These are phyloP conservation scores for Pammene fasciana DNA, from an alignment of 2,888 invertebrate genomes.

Conservation along the genomic window DNA sequence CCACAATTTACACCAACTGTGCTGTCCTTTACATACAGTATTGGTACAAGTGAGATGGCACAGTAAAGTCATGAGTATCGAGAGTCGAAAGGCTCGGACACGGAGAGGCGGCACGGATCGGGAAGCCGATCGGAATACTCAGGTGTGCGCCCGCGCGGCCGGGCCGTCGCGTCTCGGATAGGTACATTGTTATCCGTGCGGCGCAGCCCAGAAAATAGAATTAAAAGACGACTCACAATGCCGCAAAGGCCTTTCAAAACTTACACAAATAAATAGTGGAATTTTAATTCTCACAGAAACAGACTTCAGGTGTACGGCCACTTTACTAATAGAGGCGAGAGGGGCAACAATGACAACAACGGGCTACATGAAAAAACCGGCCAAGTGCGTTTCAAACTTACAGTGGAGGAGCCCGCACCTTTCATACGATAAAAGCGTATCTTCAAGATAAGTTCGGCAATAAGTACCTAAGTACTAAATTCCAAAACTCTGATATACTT, in stretches of 20 bases:
- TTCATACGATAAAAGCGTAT: no score
- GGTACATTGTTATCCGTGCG: conserved; percentile 65
- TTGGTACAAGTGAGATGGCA: conserved; percentile 20
- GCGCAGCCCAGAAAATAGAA: conserved; percentile 67
- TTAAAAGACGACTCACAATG: conserved; percentile 77
- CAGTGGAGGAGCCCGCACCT: not conserved
- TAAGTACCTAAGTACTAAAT: no score
- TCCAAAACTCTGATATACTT: no score
- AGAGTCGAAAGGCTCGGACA: conserved; percentile 6
- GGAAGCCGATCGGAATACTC: conserved; percentile 69
- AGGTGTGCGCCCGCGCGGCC: conserved; percentile 62
- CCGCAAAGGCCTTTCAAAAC: conserved; percentile 66
- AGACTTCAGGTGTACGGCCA: conserved; percentile 48
- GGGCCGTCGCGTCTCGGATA: conserved; percentile 45
- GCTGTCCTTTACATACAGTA: conserved; percentile 14
- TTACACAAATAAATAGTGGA: conserved; percentile 67
- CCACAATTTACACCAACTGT: not conserved
- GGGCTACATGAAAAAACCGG: not conserved
- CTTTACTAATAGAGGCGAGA: conserved; percentile 25
- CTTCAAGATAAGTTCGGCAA: no score
- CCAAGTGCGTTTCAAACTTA: not conserved
- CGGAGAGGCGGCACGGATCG: conserved; percentile 22
- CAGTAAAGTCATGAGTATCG: conserved; percentile 9
- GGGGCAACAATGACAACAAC: conserved; percentile 32
- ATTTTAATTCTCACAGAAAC: conserved; percentile 60